These are phyloP conservation scores for Zingel zingel DNA, from an alignment of 2,113 vertebrate genomes.

Conservation along the genomic window DNA sequence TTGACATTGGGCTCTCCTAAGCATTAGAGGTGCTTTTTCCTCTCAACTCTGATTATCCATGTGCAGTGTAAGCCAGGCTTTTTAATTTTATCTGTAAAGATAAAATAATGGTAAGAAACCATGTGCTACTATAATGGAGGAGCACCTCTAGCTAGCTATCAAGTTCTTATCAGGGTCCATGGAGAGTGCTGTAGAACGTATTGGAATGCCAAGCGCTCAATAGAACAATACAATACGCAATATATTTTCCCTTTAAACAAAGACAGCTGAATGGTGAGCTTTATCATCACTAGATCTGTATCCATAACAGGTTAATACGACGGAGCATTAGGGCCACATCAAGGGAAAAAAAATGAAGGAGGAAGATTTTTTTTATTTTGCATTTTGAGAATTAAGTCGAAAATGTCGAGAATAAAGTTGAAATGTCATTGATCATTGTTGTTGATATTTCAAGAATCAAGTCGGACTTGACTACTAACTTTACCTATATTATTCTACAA, in stretches of 20 bases:
- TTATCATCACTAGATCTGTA: conserved; percentile 25
- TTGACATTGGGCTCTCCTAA: conserved; percentile 78
- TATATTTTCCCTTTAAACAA: conserved; percentile 52
- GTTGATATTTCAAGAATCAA: too few species aligned
- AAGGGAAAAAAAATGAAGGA: too few species aligned
- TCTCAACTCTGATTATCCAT: conserved; percentile 71
- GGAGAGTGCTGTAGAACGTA: conserved; percentile 54
- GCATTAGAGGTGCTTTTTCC: conserved; percentile 68
- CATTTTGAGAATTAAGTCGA: too few species aligned
- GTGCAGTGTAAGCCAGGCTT: conserved; percentile 61
- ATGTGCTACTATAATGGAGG: conserved; percentile 60
- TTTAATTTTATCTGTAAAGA: conserved; percentile 79
- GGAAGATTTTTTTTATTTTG: too few species aligned
- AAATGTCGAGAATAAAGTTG: too few species aligned
- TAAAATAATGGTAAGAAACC: conserved; percentile 75
- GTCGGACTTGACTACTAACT: too few species aligned
- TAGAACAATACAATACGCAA: conserved; percentile 59
- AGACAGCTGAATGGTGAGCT: conserved; percentile 47
- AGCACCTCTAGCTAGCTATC: conserved; percentile 58
- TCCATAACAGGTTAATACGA: conserved; percentile 49
- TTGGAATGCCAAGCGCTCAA: conserved; percentile 62
- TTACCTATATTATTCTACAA: too few species aligned
- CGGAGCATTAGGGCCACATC: too few species aligned
- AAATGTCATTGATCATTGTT: too few species aligned
- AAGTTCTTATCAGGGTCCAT: conserved; percentile 61